Conservation (phyloP, 2,888 invertebrate genomes). For the Punctoribates punctum region DNA sequence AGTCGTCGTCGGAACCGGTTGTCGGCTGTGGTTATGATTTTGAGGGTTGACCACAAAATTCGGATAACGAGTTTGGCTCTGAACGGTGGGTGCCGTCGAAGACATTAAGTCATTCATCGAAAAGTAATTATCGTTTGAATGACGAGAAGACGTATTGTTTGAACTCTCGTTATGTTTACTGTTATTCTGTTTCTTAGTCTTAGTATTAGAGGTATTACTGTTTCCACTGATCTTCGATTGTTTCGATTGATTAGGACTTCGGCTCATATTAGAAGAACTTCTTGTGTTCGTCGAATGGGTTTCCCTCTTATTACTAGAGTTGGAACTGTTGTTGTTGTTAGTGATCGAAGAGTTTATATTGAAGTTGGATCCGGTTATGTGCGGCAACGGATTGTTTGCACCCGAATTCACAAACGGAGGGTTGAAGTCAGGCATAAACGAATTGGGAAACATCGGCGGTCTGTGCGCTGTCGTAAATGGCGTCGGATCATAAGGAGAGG, state of each 20-base stretch:
- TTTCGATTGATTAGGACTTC: slow-evolving; percentile 32
- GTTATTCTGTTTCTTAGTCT: slow-evolving; percentile 20
- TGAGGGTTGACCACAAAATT: not conserved
- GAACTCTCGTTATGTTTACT: slow-evolving; percentile 6
- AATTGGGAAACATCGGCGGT: slow-evolving; percentile 19
- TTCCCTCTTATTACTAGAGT: not conserved
- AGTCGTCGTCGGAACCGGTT: not conserved
- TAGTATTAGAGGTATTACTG: slow-evolving; percentile 1
- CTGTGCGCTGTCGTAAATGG: slow-evolving; percentile 13
- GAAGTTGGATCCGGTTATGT: not conserved
- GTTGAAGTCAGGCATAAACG: slow-evolving; percentile 33
- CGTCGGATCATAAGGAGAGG: slow-evolving; percentile 23
- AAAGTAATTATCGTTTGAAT: slow-evolving; percentile 18
- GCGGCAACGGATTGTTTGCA: slow-evolving; percentile 16
- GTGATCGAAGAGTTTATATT: slow-evolving; percentile 5
- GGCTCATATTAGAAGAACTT: slow-evolving; percentile 19
- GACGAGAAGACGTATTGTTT: not conserved
- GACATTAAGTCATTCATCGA: slow-evolving; percentile 33
- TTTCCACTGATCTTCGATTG: slow-evolving; percentile 13
- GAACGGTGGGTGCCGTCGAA: slow-evolving; percentile 7
- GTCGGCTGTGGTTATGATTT: not conserved
- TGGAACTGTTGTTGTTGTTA: slow-evolving; percentile 7
- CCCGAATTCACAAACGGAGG: slow-evolving; percentile 1
- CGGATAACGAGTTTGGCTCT: not conserved
- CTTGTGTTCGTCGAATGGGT: not conserved